phyloP scores from a whole-genome alignment of 2,797 vertebrate genomes.

The Tachyglossus aculeatus region DNA sequence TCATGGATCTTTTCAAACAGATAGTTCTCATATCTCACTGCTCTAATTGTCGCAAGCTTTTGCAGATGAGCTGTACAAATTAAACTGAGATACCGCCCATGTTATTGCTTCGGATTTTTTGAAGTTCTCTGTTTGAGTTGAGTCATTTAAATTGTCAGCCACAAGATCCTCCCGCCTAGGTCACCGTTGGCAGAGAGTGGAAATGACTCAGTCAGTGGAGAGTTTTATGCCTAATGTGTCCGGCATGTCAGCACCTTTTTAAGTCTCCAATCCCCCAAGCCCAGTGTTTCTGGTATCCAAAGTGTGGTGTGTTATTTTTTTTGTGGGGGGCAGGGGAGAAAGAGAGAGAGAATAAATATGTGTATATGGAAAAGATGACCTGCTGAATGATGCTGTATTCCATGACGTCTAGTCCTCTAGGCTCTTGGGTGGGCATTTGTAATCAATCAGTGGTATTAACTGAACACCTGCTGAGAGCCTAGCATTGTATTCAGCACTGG shows the following conservation, averaged over 20 bases:
- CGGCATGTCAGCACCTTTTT: constrained; percentile 36
- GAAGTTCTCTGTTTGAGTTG: background rate
- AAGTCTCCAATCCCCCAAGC: constrained; percentile 4
- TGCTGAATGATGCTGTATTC: too few relatives aligned
- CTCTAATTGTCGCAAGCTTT: background rate
- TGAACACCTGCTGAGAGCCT: too few relatives aligned
- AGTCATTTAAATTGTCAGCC: constrained; percentile 10
- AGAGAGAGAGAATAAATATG: too few relatives aligned
- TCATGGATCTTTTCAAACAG: too few relatives aligned
- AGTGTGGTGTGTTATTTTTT: too few relatives aligned
- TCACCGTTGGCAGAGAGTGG: constrained; percentile 14
- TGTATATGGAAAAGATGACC: too few relatives aligned
- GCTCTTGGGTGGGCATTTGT: too few relatives aligned
- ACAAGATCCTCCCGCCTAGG: constrained; percentile 9
- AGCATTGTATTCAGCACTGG: too few relatives aligned
- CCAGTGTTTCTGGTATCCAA: constrained; percentile 11
- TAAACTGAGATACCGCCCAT: background rate
- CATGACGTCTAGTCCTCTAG: too few relatives aligned
- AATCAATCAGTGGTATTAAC: too few relatives aligned
- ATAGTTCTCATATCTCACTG: too few relatives aligned
- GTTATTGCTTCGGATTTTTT: background rate
- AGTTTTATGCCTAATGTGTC: constrained; percentile 27
- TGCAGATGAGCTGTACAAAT: background rate
- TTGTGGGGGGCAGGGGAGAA: too few relatives aligned
- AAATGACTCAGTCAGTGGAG: constrained; percentile 15